Percentiles rank a stretch among this genome's conserved stretches.
Conservation (phyloP, 2,797 vertebrate genomes). For the Falco cherrug region DNA sequence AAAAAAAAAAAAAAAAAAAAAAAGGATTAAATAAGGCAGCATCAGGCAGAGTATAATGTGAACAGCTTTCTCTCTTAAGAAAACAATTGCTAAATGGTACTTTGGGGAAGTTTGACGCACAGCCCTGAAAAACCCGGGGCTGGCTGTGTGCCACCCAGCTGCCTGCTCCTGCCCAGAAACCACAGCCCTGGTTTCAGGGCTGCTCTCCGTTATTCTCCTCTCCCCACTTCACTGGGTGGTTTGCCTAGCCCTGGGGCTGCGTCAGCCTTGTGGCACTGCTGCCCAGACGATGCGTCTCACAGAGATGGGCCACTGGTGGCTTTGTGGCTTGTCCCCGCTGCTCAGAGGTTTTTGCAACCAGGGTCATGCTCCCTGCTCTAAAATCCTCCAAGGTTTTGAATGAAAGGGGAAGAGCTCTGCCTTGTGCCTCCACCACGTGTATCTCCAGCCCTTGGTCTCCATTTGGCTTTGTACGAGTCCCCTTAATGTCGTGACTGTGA, state of each 20-base stretch:
- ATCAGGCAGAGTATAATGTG: not conserved
- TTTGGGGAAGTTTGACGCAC: not conserved
- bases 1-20: not conserved
- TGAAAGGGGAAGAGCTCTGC: not conserved
- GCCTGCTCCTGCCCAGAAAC: not conserved
- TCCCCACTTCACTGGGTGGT: accelerated
- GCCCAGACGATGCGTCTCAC: accelerated
- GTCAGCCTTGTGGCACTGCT: not conserved
- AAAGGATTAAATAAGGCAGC: not conserved
- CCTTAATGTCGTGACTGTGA: not conserved
- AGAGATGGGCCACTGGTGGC: accelerated
- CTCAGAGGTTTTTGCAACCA: not conserved
- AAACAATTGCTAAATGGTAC: not conserved
- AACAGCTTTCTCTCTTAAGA: not conserved
- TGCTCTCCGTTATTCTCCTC: not conserved
- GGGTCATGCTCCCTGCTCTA: not conserved
- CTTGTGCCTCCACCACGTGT: accelerated
- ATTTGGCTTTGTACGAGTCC: not conserved
- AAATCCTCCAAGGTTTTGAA: not conserved
- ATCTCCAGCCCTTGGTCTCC: not conserved
- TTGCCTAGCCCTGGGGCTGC: not conserved
- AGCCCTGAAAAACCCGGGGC: not conserved
- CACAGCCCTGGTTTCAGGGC: not conserved
- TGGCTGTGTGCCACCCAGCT: not conserved
- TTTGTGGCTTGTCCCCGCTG: not conserved